Percentiles rank a stretch among this genome's conserved stretches.
phyloP scores from a whole-genome alignment of 2,113 vertebrate species.

The Odontophorus gujanensis region DNA sequence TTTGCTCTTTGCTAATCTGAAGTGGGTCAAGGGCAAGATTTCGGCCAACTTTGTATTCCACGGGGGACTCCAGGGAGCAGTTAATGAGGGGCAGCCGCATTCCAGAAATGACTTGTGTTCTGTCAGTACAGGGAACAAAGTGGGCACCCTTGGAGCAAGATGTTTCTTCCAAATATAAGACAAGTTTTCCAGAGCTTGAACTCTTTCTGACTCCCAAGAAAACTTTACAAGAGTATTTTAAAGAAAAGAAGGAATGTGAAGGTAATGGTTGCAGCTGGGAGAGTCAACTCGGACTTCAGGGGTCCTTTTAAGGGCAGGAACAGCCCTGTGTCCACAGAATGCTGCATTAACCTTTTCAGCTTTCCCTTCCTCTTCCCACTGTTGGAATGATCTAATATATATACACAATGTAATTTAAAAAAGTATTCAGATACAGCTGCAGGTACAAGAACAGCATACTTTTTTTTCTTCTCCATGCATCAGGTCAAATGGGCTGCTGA shows the following conservation, averaged over 20 bases:
- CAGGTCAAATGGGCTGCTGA: neutral
- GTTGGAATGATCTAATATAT: neutral
- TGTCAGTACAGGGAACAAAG: neutral
- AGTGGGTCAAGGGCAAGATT: slow-evolving; percentile 28
- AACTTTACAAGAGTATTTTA: slow-evolving; percentile 7
- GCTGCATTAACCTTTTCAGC: no score
- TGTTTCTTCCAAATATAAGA: neutral
- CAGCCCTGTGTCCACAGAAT: neutral
- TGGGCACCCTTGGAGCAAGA: neutral
- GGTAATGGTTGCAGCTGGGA: neutral
- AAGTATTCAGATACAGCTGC: neutral
- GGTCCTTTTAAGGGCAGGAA: neutral
- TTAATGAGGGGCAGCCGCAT: neutral
- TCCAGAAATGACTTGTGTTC: slow-evolving; percentile 48
- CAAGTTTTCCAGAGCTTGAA: neutral
- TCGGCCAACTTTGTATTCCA: neutral
- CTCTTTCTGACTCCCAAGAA: neutral
- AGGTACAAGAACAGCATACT: neutral
- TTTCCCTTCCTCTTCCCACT: neutral
- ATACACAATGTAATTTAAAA: neutral
- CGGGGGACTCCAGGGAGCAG: slow-evolving; percentile 3
- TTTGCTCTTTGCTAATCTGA: neutral
- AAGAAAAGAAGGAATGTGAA: neutral
- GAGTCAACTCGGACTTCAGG: neutral
- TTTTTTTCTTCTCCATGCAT: neutral